Evolutionary conservation across 2,113 vertebrate genomes (phyloP).

Genomic region (Anas platyrhynchos): DNA sequence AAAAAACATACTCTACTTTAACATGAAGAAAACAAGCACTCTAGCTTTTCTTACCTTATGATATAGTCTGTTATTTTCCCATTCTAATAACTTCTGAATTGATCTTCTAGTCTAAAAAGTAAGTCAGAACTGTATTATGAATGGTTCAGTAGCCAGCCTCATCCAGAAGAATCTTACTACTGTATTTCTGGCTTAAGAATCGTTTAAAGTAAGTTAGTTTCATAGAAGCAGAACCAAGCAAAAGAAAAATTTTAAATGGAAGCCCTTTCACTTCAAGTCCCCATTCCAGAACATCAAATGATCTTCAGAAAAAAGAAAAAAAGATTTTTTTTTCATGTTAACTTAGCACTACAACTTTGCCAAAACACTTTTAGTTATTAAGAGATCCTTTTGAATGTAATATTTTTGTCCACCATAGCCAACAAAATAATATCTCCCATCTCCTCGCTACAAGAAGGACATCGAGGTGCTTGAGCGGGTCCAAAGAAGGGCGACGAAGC

Average conservation of each 20-base stretch:
- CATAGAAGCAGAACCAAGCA: background rate
- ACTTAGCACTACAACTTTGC: background rate
- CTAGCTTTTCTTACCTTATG: constrained; percentile 89
- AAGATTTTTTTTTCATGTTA: background rate
- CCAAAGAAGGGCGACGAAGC: too few relatives aligned
- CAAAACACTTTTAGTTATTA: background rate
- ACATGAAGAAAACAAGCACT: background rate
- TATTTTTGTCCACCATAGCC: background rate
- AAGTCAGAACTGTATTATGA: constrained; percentile 59
- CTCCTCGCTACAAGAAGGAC: too few relatives aligned
- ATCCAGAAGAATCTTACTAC: background rate
- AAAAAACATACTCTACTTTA: background rate
- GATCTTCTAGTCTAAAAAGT: constrained; percentile 93
- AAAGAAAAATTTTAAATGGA: background rate
- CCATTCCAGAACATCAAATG: background rate
- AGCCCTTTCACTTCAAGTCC: background rate
- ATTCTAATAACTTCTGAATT: constrained; percentile 97
- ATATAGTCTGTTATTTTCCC: constrained; percentile 99
- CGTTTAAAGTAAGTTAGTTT: background rate
- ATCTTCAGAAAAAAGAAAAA: background rate
- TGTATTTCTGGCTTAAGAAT: background rate
- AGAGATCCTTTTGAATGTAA: background rate
- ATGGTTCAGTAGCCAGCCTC: background rate
- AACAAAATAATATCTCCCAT: background rate
- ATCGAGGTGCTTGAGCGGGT: too few relatives aligned